Evolutionary conservation across 2,797 vertebrate genomes (phyloP), one percentile per base, ranked within the genome.

Genomic region (Anas acuta): DNA sequence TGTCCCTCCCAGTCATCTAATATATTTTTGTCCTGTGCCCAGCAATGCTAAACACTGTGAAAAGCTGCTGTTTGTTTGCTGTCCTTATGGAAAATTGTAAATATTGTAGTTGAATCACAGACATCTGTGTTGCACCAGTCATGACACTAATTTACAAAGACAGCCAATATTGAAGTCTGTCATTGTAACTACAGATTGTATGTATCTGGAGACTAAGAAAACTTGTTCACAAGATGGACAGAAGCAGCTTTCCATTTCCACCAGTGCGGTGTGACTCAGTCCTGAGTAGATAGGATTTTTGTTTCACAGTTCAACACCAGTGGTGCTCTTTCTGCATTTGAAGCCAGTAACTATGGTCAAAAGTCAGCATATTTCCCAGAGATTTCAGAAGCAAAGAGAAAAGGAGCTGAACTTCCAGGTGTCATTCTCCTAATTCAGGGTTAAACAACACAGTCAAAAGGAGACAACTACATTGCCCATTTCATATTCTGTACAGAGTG

Each of bases 351-450:
- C 14, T 53, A 16, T 14, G 53, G 39, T 20, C 21, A 54, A 78
- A 89, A 89, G 21, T 7, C 6, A 67, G 67, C 33, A 87, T 37
- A 54, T 56, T 26, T 93, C 15, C 6, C 39, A 83, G 28, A 4
- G 70, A 21, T 16, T 71, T 82, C 49, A 93, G 67, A 23, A 70
- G 10, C 21, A 66, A 86, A 70, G 47, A 79, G 35, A 43, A 70
- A 79, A 41, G 10, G 2, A 70, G 20, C 2, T 9, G 20, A 82
- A 32, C 53, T 61, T 21, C 12, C 17, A 35, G 0, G 0, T 18
- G 32, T 43, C 7, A 15, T 65, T 80, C 18, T 77, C 32, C 17
- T 25, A 75, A 2, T 23, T 79, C 47, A 57, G 60, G 19, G 19
- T 60, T 82, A 60, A 66, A 30, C 4, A 74, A 41, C 9, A 33